Base-by-base conservation (phyloP, 2,888 invertebrate species). In the Chrysodeixis includens region DNA sequence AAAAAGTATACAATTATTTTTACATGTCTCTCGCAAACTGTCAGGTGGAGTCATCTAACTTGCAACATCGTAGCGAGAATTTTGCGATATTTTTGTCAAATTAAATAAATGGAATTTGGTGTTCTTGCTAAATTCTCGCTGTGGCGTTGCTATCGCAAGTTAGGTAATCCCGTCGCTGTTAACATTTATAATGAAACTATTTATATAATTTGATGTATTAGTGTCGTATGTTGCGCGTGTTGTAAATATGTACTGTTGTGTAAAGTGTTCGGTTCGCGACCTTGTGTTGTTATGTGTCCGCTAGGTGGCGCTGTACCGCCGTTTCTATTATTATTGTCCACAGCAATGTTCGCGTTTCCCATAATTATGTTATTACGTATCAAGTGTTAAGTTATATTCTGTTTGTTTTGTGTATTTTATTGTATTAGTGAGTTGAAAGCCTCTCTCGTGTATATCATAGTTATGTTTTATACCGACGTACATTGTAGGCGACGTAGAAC, bases 211-310 rank as follows among this genome's bases (percentile, higher is more conserved):
- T 90, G 79, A 91, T 91, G 89, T 86, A 89, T 90, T 89, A 78
- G 66, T 80, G 66, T 75, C 61, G 76, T 70, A 69, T 74, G 73
- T 74, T 75, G 66, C 75, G 55, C 66, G 73, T 71, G 68, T 76
- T 87, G 86, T 86, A 86, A 86, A 86, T 86, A 85, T 78, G 82
- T 87, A 84, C 89, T 93, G 93, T 93, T 93, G 88, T 93, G 92
- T 92, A 92, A 90, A 92, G 89, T 87, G 80, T 89, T 92, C 22
- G 56, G 62, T 72, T 75, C 62, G 68, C 68, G 66, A 71, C 62
- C 53, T 76, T 77, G 61, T 62, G 65, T 77, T 77, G 63, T 78
- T 86, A 88, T 26, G 26, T 26, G 90, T 91, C 90, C 87, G 85
- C 84, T 91, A 84, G 83, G 67, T 77, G 76, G 58, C 35, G 70